A percentile compares a stretch with the other conserved stretches of the same genome.
Evolutionary conservation across 2,888 invertebrate genomes (phyloP).

Genomic region (Caenorhabditis sp.): DNA sequence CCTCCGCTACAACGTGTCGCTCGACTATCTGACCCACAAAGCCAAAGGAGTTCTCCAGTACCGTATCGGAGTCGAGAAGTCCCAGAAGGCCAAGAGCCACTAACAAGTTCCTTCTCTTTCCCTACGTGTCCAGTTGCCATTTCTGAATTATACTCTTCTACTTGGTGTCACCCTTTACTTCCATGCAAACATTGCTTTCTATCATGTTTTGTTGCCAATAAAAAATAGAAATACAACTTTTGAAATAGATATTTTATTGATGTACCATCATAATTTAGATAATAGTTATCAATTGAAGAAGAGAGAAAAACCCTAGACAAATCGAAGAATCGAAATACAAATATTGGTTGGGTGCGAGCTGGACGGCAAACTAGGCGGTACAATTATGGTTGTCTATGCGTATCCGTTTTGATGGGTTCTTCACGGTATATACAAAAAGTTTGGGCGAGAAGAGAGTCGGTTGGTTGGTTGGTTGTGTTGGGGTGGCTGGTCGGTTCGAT

Average conservation of each 20-base stretch:
- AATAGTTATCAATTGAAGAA: slow-evolving; percentile 59
- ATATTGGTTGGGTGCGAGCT: slow-evolving; percentile 30
- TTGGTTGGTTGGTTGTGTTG: too few species aligned
- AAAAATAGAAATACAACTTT: neutral
- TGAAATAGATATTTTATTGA: slow-evolving; percentile 58
- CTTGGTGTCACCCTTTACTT: slow-evolving; percentile 29
- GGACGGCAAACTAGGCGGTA: slow-evolving; percentile 61
- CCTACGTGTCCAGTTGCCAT: slow-evolving; percentile 38
- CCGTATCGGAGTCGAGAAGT: slow-evolving; percentile 67
- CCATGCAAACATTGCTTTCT: neutral
- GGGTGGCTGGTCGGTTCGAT: slow-evolving; percentile 16
- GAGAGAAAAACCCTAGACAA: slow-evolving; percentile 55
- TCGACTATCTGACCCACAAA: slow-evolving; percentile 80
- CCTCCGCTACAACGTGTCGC: slow-evolving; percentile 74
- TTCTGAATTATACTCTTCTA: slow-evolving; percentile 21
- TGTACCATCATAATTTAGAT: slow-evolving; percentile 62
- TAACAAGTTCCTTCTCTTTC: slow-evolving; percentile 13
- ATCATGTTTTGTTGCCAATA: neutral
- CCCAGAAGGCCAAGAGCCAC: slow-evolving; percentile 44
- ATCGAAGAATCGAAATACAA: slow-evolving; percentile 31
- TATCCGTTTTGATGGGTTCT: slow-evolving; percentile 60
- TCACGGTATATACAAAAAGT: slow-evolving; percentile 64
- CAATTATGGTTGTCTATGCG: slow-evolving; percentile 63
- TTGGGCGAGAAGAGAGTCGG: slow-evolving; percentile 38
- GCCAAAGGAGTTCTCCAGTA: slow-evolving; percentile 80